Evolutionary conservation across 2,888 invertebrate genomes (phyloP).

Genomic region (Melieria omissa): DNA sequence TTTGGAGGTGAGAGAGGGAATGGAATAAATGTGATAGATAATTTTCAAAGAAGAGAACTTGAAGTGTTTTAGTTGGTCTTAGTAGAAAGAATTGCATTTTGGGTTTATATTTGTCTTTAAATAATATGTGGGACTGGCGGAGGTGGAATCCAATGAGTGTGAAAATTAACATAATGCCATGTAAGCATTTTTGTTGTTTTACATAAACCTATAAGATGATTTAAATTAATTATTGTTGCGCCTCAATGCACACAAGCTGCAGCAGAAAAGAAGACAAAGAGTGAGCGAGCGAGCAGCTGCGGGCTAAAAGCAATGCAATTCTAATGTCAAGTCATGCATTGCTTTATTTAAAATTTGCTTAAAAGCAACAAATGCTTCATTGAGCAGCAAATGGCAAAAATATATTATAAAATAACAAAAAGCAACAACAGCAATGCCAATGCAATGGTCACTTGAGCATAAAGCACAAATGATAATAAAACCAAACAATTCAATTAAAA

Average conservation of each 20-base stretch:
- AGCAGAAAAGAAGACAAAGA: not conserved
- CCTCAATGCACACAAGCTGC: slow-evolving; percentile 1
- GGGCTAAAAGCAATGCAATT: not conserved
- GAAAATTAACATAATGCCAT: no score
- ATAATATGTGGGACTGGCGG: no score
- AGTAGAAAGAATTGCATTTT: no score
- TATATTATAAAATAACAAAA: not conserved
- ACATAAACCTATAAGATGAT: slow-evolving; percentile 24
- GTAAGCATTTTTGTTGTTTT: slow-evolving; percentile 22
- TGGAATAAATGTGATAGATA: no score
- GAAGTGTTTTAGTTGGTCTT: no score
- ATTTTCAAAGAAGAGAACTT: no score
- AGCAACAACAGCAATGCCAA: not conserved
- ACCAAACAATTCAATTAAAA: slow-evolving; percentile 29
- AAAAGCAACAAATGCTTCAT: slow-evolving; percentile 9
- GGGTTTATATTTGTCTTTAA: no score
- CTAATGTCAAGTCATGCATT: no score
- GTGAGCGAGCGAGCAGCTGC: not conserved
- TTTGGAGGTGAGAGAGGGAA: no score
- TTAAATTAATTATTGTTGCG: slow-evolving; percentile 26
- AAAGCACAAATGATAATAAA: slow-evolving; percentile 26
- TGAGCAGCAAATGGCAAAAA: slow-evolving; percentile 10
- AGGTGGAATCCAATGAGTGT: no score
- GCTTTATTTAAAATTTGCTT: slow-evolving; percentile 13
- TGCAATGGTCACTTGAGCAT: not conserved